Evolutionary conservation across 2,888 invertebrate species (phyloP), one percentile per base, ranked within the genome.

Genomic region (Buathra laborator): DNA sequence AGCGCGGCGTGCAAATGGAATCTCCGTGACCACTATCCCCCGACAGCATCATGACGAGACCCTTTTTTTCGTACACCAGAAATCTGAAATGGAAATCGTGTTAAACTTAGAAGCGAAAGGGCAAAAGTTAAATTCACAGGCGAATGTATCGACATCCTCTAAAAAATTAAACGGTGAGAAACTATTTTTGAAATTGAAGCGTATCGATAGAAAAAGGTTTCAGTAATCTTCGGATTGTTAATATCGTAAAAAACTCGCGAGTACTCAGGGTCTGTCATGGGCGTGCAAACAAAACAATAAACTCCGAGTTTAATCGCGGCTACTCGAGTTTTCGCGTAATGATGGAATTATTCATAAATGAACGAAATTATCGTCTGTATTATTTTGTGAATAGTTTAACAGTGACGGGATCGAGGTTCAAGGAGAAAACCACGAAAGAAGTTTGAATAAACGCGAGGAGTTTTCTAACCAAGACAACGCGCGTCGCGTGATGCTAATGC

Each of bases 1-100:
- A 88, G 9, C 86, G 85, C 46, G 92, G 92, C 5, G 93, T 93
- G 59, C 84, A 87, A n/a, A 90, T 78, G 14, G 84, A 81, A 12
- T 89, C 85, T 0, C 84, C 87, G 16, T 88, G 85, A 7, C 87
- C 87, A 59, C 88, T 90, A 72, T 90, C 90, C 3, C 86, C 81
- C 4, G 90, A 90, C 79, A 89, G 85, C 89, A 85, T 87, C 46
- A 10, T 81, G 7, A 9, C 48, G 71, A 51, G n/a, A 19, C 81
- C 59, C 74, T 66, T 44, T 59, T 46, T 6, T 51, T 37, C 19
- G 51, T 79, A 43, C 0, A 10, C 6, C n/a, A 37, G 12, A 10
- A 53, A 76, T 53, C 53, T 7, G n/a, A 37, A 44, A 37, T 9
- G 6, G 32, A 43, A 51, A 7, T 9, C n/a, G 10, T 1, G 12